phyloP scores from a whole-genome alignment of 2,797 vertebrate species.

The Gouania willdenowi region DNA sequence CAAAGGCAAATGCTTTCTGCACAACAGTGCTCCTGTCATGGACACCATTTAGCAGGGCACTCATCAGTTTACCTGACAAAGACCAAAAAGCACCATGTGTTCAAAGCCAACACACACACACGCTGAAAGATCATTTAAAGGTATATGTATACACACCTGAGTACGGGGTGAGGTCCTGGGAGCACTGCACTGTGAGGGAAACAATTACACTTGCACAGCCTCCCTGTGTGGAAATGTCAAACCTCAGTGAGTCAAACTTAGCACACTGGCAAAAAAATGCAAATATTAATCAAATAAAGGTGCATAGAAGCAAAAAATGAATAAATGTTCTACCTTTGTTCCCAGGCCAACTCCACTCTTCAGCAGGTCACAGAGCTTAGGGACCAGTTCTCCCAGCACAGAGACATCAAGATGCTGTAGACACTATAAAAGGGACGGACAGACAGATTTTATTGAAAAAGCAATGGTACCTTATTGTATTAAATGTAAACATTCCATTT shows the following conservation, averaged over 20 bases:
- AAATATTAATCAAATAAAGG: background rate
- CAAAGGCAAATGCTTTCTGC: conserved; percentile 93
- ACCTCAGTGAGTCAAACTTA: background rate
- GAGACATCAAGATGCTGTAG: conserved; percentile 93
- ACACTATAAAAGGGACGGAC: no score
- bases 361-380: conserved; percentile 90
- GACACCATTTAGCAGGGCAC: conserved; percentile 86
- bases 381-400: conserved; percentile 89
- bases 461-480: no score
- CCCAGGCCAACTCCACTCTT: conserved; percentile 94
- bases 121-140: no score
- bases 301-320: no score
- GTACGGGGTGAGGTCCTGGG: conserved; percentile 91
- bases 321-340: conserved; percentile 87
- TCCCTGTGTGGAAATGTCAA: conserved; percentile 73
- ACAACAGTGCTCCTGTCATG: conserved; percentile 89
- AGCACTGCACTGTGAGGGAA: conserved; percentile 93
- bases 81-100: no score
- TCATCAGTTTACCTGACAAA: conserved; percentile 99
- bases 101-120: no score
- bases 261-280: background rate
- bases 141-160: no score
- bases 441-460: no score
- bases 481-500: no score
- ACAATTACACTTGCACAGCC: conserved; percentile 96